Base-by-base conservation (phyloP, 2,113 vertebrate species). In the Rhineura floridana region DNA sequence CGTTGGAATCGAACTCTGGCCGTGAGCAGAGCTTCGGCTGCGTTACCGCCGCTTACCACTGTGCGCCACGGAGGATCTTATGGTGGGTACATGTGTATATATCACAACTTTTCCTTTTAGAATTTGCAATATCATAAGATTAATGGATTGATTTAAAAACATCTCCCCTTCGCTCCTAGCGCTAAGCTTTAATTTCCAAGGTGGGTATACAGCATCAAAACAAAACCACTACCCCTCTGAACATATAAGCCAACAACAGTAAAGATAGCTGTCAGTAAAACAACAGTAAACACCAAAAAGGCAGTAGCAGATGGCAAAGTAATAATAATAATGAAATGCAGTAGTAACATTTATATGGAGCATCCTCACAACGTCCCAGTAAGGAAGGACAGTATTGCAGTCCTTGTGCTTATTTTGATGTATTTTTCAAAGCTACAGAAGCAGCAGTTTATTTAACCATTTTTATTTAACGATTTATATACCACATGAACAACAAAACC, bases 61-160 rank as follows among this genome's bases (percentile, higher is more conserved):
- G n/a, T n/a, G n/a, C n/a, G n/a, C n/a, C n/a, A n/a, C n/a, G n/a
- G n/a, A n/a, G n/a, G n/a, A n/a, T 10, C 5, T 50, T 59, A 59
- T 1, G 17, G 19, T 13, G n/a, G 73, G 25, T 3, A 65, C n/a
- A 48, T 9, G 17, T 73, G 28, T 50, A 88, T 76, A 65, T 83
- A 83, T 83, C 87, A 42, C 59, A 83, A 19, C n/a, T 21, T 76
- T 77, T 67, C 36, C 44, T 75, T 88, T 76, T 33, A 63, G 67
- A 86, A 36, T 46, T 2, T 44, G 50, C 42, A 19, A 33, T 5
- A 17, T 33, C 62, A 33, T 28, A 62, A 30, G 17, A n/a, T 7
- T 42, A 36, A 81, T 81, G 39, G 12, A 59, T 62, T 81, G 23
- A 62, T 62, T n/a, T 46, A 55, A 39, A 36, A 23, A n/a, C 19